A percentile compares a stretch with the other conserved stretches of the same genome.
Conservation (phyloP, 2,888 invertebrate genomes). For the Cordilura impudica region DNA sequence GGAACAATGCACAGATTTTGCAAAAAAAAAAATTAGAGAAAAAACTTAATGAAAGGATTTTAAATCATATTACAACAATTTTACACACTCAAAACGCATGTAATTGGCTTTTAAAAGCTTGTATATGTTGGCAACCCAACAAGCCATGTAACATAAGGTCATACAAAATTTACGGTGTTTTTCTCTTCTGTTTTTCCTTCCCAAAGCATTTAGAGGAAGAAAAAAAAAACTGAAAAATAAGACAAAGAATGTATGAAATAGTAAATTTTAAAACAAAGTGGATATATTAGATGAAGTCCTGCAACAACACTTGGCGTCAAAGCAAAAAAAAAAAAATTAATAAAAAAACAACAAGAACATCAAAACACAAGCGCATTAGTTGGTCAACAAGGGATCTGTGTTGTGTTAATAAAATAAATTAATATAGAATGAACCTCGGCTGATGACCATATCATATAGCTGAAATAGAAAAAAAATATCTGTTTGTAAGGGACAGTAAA, state of each 20-base stretch:
- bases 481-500: slow-evolving; percentile 31
- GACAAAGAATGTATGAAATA: slow-evolving; percentile 18
- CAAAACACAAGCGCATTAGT: slow-evolving; percentile 5
- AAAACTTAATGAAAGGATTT: slow-evolving; percentile 54
- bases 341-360: no score
- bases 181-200: neutral
- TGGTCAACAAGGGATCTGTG: neutral
- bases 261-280: slow-evolving; percentile 15
- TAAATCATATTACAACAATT: slow-evolving; percentile 75
- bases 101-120: slow-evolving; percentile 75
- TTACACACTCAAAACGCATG: slow-evolving; percentile 76
- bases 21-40: neutral
- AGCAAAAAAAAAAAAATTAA: neutral
- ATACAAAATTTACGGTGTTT: slow-evolving; percentile 16
- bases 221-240: neutral
- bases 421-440: slow-evolving; percentile 51
- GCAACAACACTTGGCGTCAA: neutral
- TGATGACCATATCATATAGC: slow-evolving; percentile 34
- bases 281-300: slow-evolving; percentile 20
- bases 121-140: slow-evolving; percentile 48
- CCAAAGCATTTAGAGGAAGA: neutral
- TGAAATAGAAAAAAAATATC: slow-evolving; percentile 18
- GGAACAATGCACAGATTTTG: neutral
- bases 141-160: slow-evolving; percentile 33
- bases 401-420: slow-evolving; percentile 58